Conservation (phyloP, 2,888 invertebrate species). For the Folsomia candida region DNA sequence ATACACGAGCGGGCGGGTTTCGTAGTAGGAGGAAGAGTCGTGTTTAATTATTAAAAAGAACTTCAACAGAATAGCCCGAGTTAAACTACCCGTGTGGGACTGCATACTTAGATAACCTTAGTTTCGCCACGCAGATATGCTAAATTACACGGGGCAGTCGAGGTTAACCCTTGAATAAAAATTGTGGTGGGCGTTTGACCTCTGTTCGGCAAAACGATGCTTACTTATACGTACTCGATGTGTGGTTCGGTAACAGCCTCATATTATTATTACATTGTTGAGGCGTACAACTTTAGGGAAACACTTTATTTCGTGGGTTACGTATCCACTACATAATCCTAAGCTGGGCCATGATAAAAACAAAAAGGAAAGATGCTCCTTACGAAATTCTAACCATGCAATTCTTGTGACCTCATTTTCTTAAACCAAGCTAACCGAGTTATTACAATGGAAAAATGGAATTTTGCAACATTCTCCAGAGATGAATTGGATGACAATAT, state of each 20-base stretch:
- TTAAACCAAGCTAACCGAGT: not conserved
- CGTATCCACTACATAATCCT: too few relatives aligned
- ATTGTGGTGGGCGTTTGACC: not conserved
- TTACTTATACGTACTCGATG: too few relatives aligned
- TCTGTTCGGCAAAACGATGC: too few relatives aligned
- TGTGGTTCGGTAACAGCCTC: too few relatives aligned
- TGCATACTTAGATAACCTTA: not conserved
- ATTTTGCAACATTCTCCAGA: not conserved
- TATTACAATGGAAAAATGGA: slow-evolving; percentile 5
- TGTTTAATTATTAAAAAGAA: slow-evolving; percentile 1
- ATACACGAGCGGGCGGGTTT: not conserved
- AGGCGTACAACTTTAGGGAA: too few relatives aligned
- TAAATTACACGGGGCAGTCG: not conserved
- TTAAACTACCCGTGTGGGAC: not conserved
- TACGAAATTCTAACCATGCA: too few relatives aligned
- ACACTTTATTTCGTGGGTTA: too few relatives aligned
- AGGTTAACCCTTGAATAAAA: not conserved
- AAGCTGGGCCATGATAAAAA: too few relatives aligned
- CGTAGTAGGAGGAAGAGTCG: not conserved
- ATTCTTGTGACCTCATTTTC: not conserved
- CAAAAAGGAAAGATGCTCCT: not conserved
- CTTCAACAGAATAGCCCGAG: not conserved
- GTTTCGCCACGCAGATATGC: too few relatives aligned
- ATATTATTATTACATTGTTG: too few relatives aligned
- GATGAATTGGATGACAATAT: not conserved